Percentiles rank a stretch among this genome's conserved stretches.
phyloP scores from a whole-genome alignment of 2,113 vertebrate genomes.

The Harpagus bidentatus region DNA sequence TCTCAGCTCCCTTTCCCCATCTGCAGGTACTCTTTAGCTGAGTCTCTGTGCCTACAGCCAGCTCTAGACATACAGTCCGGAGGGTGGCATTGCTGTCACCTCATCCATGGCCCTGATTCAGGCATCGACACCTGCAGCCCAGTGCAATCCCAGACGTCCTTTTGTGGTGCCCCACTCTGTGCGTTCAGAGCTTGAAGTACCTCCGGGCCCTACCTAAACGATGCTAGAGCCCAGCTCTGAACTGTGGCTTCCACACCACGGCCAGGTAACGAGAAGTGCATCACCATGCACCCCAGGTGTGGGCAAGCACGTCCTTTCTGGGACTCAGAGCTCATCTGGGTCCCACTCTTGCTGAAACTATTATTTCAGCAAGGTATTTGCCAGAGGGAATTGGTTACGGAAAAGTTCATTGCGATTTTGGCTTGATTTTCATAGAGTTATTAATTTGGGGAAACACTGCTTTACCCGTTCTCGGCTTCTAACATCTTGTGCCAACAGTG shows the following conservation, averaged over 20 bases:
- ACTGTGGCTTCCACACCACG: accelerated
- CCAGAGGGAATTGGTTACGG: not conserved
- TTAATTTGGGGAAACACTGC: not conserved
- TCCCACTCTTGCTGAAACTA: not conserved
- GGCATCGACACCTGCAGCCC: not conserved
- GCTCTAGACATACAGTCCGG: not conserved
- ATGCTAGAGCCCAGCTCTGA: not conserved
- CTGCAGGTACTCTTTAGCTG: not conserved
- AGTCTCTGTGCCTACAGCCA: not conserved
- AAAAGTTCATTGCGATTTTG: not conserved
- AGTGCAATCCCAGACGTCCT: not conserved
- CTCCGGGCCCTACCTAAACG: not conserved
- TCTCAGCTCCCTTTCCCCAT: not conserved
- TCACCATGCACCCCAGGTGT: too few relatives aligned
- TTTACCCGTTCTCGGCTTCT: not conserved
- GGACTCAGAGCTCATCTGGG: not conserved
- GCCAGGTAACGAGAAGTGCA: not conserved
- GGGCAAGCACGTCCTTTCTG: not conserved
- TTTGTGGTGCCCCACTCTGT: accelerated
- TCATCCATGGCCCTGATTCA: not conserved
- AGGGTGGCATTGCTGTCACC: not conserved
- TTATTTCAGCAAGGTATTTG: not conserved
- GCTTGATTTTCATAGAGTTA: not conserved
- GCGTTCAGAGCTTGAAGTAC: not conserved
- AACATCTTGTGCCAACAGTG: not conserved